Percentiles rank a stretch among this genome's conserved stretches.
Evolutionary conservation across 2,797 vertebrate genomes (phyloP).

Genomic region (Megalops cyprinoides): DNA sequence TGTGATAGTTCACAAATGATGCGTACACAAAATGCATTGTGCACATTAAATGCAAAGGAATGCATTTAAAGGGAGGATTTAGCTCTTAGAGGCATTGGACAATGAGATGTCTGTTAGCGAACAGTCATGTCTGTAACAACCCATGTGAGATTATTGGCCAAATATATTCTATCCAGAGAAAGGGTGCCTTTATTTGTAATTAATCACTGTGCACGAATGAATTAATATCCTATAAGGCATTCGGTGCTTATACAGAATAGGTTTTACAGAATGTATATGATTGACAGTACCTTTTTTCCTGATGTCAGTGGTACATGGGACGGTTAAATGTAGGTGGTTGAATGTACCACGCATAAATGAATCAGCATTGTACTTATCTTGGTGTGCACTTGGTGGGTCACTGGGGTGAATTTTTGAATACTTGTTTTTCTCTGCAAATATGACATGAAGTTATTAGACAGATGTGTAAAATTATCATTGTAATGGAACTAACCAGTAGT

Average conservation of each 20-base stretch:
- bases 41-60: too few species aligned
- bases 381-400: too few species aligned
- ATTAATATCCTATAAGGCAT: background rate
- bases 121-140: background rate
- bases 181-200: background rate
- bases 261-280: background rate
- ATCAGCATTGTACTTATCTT: too few species aligned
- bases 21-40: background rate
- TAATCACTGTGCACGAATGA: background rate
- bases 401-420: too few species aligned
- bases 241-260: background rate
- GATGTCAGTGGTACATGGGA: too few species aligned
- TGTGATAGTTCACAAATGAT: background rate
- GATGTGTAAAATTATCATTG: too few species aligned
- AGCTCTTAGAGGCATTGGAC: slow-evolving; percentile 1
- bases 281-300: too few species aligned
- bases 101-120: background rate
- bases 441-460: too few species aligned
- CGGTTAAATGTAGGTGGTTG: too few species aligned
- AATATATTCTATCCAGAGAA: background rate
- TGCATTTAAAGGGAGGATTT: slow-evolving; percentile 21
- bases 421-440: too few species aligned
- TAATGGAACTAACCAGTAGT: too few species aligned
- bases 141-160: background rate
- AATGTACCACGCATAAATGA: too few species aligned